Evolutionary conservation across 2,113 vertebrate species (phyloP), one percentile per base, ranked within the genome.

Genomic region (Indicator maculatus): DNA sequence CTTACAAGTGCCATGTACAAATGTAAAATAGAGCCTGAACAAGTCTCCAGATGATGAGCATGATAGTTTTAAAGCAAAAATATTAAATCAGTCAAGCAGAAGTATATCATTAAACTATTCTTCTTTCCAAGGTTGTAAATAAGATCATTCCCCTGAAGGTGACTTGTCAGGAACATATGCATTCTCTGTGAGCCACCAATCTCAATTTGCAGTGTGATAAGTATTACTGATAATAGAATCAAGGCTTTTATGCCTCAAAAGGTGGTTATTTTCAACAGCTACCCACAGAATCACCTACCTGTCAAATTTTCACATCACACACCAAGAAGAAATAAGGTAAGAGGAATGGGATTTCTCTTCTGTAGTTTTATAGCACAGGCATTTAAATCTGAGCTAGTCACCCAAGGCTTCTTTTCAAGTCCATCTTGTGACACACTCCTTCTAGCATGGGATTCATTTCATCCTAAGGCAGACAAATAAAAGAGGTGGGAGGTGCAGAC

Each of bases 21-120:
- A 87, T 72, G 33, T 79, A 78, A 96, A 95, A 78, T 17, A 33
- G 38, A 69, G 53, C 71, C 65, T 84, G 80, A 96, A 86, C 77
- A 87, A 84, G 47, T 58, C 55, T 90, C 38, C 67, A 93, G 80
- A 92, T 78, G 20, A 84, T 53, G 59, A 95, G 19, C 5, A 36
- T n/a, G 47, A 75, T 84, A 66, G 23, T 92, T 91, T 86, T 86
- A 82, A 90, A 69, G 88, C 10, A 78, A 86, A 53, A 39, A 58
- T 78, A 96, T 93, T 90, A 93, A 94, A 95, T 82, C 77, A 92
- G 80, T 70, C 83, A 92, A 86, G 93, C 61, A 94, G 77, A 93
- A 88, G 60, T 72, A 39, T 65, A 79, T 79, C 61, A 86, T 90
- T 75, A 93, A 78, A 86, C 59, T 86, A 50, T 88, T 72, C 53